Evolutionary conservation across 2,797 vertebrate genomes (phyloP).

Genomic region (Sebastes itinus): DNA sequence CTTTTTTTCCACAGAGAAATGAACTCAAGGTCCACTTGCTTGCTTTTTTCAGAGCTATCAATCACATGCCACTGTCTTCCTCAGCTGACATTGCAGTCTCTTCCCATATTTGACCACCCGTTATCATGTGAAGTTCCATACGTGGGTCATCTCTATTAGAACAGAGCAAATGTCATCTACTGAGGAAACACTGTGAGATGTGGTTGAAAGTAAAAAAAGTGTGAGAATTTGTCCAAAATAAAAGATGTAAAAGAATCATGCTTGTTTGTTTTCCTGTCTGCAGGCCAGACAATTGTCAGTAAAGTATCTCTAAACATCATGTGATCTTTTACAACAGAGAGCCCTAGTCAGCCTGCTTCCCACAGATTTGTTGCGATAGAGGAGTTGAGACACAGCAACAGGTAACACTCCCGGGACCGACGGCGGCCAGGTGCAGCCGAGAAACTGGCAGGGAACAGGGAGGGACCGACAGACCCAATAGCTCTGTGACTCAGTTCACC

Average conservation of each 20-base stretch:
- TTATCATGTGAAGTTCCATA: background rate
- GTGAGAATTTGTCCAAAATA: conserved; percentile 9
- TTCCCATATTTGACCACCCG: background rate
- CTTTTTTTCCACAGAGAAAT: too few species aligned
- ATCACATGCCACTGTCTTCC: background rate
- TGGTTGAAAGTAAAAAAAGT: background rate
- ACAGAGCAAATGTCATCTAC: background rate
- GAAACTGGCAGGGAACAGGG: conserved; percentile 69
- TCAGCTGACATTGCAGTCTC: background rate
- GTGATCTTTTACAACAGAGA: conserved; percentile 42
- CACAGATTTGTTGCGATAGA: conserved; percentile 51
- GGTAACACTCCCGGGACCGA: conserved; percentile 86
- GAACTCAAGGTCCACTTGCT: background rate
- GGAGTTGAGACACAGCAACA: conserved; percentile 78
- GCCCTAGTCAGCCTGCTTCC: conserved; percentile 52
- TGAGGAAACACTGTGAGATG: background rate
- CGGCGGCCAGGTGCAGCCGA: conserved; percentile 87
- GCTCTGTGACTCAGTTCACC: conserved; percentile 82
- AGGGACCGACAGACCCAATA: conserved; percentile 53
- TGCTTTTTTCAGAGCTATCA: background rate
- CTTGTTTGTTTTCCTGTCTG: conserved; percentile 38
- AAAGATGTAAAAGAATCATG: background rate
- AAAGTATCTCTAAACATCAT: conserved; percentile 20
- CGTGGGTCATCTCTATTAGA: background rate
- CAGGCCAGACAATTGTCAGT: conserved; percentile 13